Evolutionary conservation across 2,797 vertebrate species (phyloP), one percentile per base, ranked within the genome.

Genomic region (Epinephelus awoara): DNA sequence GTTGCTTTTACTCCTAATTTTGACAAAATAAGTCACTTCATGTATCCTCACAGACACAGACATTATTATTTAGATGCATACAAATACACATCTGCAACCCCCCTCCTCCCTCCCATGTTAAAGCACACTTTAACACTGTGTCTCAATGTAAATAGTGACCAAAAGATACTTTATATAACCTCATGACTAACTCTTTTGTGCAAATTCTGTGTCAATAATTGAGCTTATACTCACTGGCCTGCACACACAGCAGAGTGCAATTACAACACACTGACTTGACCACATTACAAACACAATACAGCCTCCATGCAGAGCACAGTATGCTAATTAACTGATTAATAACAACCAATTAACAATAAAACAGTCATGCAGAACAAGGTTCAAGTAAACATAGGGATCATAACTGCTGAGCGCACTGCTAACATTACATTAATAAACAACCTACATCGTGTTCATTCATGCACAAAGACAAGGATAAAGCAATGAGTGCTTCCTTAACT

Each of bases 271-370:
- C 21, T 5, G 54, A 50, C 58, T 23, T 69, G 29, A 67, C 57
- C 72, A 62, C 9, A 75, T 69, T 69, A 70, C 38, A 71, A 59
- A 62, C 47, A 67, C 25, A 80, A 58, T 29, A 52, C 67, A 79
- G 57, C 25, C 47, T 79, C 59, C 70, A 50, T 2, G 1, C 47
- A 66, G 18, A 68, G 57, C 6, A 73, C n/a, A 11, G 38, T 42
- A 15, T 4, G 47, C 56, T 72, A 63, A 83, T 77, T 74, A 40
- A 73, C 47, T 58, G 46, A 79, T 62, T 51, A 68, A 67, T 51
- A 46, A 51, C 56, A 56, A 69, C 54, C 69, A 84, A 67, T 78
- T 56, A 61, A 13, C 49, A 67, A 44, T 25, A 38, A 59, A 72
- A 67, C 14, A 0, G 67, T 42, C 61, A 57, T 25, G 57, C 69